These are phyloP conservation scores for Entomyzon cyanotis DNA, from an alignment of 2,113 vertebrate genomes.

Conservation along the genomic window DNA sequence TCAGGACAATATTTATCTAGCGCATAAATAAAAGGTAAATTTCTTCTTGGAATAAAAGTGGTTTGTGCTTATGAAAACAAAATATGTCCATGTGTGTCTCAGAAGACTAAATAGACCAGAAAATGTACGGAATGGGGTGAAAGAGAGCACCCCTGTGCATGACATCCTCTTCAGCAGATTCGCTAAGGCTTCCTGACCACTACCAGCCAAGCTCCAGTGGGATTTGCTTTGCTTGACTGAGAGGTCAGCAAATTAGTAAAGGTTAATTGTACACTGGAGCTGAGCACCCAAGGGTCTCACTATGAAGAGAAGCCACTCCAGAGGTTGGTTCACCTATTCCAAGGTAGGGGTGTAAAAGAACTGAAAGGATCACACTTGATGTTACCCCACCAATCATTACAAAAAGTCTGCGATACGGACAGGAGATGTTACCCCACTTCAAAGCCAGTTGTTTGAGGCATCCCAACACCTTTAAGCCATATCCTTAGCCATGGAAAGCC, in stretches of 20 bases:
- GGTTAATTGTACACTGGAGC: not conserved
- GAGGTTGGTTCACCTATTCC: not conserved
- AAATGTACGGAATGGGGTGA: not conserved
- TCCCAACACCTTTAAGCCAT: not conserved
- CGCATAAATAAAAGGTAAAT: constrained; percentile 18
- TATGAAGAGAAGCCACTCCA: not conserved
- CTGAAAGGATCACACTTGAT: not conserved
- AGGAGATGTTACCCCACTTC: not conserved
- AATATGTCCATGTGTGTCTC: not conserved
- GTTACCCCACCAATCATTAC: rapidly evolving
- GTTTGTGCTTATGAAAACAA: constrained; percentile 45
- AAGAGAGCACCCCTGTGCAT: not conserved
- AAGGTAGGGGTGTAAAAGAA: not conserved
- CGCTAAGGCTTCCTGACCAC: not conserved
- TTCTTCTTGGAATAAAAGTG: not conserved
- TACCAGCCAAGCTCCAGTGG: not conserved
- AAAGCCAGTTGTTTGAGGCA: not conserved
- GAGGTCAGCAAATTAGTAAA: not conserved
- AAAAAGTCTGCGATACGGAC: rapidly evolving
- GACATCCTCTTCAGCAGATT: not conserved
- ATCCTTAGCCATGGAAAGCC: not conserved
- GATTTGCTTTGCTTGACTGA: not conserved
- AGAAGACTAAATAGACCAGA: not conserved
- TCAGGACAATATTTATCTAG: constrained; percentile 23
- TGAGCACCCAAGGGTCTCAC: not conserved